These are phyloP conservation scores for Ovibos moschatus DNA, from an alignment of 2,113 vertebrate species.

Conservation along the genomic window DNA sequence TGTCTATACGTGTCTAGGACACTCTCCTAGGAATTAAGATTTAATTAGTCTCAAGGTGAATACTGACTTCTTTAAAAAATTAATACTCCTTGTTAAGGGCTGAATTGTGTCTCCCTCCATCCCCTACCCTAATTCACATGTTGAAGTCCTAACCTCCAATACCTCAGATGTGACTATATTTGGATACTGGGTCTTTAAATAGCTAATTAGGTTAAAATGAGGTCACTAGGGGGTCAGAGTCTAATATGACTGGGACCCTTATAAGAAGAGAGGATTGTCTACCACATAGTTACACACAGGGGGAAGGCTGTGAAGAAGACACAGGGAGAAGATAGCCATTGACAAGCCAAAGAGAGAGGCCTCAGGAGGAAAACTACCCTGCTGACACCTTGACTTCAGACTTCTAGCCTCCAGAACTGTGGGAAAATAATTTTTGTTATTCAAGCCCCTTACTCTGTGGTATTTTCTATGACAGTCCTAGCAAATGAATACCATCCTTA, in stretches of 20 bases:
- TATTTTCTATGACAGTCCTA: not conserved
- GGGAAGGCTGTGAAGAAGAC: not conserved
- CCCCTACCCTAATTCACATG: not conserved
- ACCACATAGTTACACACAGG: not conserved
- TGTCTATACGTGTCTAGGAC: not conserved
- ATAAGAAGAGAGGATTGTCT: not conserved
- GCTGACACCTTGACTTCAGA: not conserved
- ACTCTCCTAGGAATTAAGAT: not conserved
- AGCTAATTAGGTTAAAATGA: constrained; percentile 7
- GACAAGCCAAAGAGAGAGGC: not conserved
- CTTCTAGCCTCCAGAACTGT: not conserved
- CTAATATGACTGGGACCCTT: not conserved
- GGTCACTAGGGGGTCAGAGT: not conserved
- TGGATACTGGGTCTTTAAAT: not conserved
- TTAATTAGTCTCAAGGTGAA: not conserved
- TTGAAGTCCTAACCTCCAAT: not conserved
- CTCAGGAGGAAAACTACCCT: not conserved
- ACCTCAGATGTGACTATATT: not conserved
- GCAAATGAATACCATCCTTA: not conserved
- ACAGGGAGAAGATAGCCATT: not conserved
- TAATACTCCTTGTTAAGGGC: not conserved
- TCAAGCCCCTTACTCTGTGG: not conserved
- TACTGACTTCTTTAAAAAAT: not conserved
- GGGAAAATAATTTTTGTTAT: not conserved
- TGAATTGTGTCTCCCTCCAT: not conserved